phyloP scores from a whole-genome alignment of 2,797 vertebrate species.

The Gymnocypris eckloni region DNA sequence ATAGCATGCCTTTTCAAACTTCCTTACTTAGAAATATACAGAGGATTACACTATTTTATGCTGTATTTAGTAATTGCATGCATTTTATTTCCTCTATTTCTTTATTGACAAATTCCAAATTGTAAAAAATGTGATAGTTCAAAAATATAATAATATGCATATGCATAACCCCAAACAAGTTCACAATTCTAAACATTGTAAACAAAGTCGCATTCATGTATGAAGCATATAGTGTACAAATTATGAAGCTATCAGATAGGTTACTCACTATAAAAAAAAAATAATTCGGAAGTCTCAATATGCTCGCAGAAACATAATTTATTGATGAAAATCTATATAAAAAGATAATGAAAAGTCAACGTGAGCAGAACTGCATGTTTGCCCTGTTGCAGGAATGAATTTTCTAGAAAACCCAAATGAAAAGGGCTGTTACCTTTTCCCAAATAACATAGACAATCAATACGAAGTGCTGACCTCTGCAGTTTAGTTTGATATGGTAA shows the following conservation, averaged over 20 bases:
- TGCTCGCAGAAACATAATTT: not conserved
- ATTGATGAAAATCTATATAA: not conserved
- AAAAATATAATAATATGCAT: not conserved
- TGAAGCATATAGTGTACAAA: not conserved
- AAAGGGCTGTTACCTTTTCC: conserved; percentile 15
- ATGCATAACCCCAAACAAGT: not conserved
- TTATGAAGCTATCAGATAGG: not conserved
- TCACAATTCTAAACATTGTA: not conserved
- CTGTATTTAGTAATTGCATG: not conserved
- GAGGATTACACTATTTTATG: not conserved
- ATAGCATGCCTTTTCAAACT: not conserved
- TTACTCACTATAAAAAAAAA: not conserved
- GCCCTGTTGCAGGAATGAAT: not conserved
- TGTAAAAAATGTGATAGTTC: no score
- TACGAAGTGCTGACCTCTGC: conserved; percentile 38
- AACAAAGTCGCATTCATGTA: not conserved
- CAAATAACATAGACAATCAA: conserved; percentile 50
- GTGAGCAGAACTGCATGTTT: not conserved
- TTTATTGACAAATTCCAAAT: not conserved
- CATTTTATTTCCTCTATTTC: not conserved
- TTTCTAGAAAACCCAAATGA: conserved; percentile 22
- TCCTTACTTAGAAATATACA: not conserved
- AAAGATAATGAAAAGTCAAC: not conserved
- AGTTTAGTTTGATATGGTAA: conserved; percentile 41
- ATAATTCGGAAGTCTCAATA: not conserved